Evolutionary conservation across 2,888 invertebrate genomes (phyloP).

Genomic region (Amaurobius ferox): DNA sequence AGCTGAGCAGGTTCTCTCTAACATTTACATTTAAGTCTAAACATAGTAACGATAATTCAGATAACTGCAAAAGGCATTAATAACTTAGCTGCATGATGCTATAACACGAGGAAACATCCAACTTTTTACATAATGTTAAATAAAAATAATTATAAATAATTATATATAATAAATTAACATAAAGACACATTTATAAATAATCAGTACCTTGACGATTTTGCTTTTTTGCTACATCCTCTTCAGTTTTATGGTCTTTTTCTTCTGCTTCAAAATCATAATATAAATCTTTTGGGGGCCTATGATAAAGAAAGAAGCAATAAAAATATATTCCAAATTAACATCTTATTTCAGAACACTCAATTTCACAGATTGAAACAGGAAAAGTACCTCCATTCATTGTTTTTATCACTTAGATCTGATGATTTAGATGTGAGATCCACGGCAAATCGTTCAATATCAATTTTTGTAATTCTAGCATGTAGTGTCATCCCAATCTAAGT

Average conservation of each 20-base stretch:
- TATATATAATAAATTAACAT: too few relatives aligned
- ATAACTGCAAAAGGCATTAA: too few relatives aligned
- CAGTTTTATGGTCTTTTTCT: conserved; percentile 86
- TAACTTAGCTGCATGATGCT: too few relatives aligned
- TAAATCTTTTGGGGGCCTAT: conserved; percentile 88
- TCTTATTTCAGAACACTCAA: conserved; percentile 14
- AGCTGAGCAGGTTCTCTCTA: too few relatives aligned
- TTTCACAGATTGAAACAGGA: too few relatives aligned
- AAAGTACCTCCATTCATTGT: conserved; percentile 82
- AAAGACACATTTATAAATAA: too few relatives aligned
- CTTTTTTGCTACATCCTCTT: conserved; percentile 86
- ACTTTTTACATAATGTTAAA: too few relatives aligned
- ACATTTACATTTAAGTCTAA: too few relatives aligned
- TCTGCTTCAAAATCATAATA: conserved; percentile 93
- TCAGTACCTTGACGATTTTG: conserved; percentile 83
- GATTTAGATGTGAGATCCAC: conserved; percentile 95
- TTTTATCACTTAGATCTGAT: conserved; percentile 93
- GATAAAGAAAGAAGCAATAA: background rate
- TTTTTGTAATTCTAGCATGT: conserved; percentile 91
- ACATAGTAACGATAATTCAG: too few relatives aligned
- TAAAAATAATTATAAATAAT: too few relatives aligned
- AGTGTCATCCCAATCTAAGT: conserved; percentile 78
- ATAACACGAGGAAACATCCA: too few relatives aligned
- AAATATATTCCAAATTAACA: background rate
- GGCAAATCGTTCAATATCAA: conserved; percentile 94